These are phyloP conservation scores for Plectrocnemia conspersa DNA, from an alignment of 1,140 invertebrate genomes.

Conservation along the genomic window DNA sequence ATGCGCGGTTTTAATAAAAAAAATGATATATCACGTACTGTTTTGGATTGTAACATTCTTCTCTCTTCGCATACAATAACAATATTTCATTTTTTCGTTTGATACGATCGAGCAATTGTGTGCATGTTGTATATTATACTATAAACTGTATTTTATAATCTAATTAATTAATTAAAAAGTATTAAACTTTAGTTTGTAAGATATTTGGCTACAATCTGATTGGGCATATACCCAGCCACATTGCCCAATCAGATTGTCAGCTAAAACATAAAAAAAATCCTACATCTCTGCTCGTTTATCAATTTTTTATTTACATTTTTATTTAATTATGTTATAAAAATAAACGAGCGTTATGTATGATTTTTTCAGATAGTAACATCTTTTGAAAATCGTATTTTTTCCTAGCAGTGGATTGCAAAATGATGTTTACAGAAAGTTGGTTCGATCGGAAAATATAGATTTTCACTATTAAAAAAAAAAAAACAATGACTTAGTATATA, in stretches of 20 bases:
- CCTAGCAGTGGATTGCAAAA: too few species aligned
- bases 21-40: neutral
- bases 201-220: constrained; percentile 35
- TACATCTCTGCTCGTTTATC: neutral
- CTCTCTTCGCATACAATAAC: too few species aligned
- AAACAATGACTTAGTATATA: neutral
- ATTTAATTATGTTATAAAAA: neutral
- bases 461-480: neutral
- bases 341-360: constrained; percentile 4
- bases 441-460: neutral
- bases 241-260: constrained; percentile 35
- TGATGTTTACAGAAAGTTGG: too few species aligned
- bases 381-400: neutral
- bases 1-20: neutral
- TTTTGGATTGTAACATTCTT: neutral
- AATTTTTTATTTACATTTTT: too few species aligned
- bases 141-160: too few species aligned
- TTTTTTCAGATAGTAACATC: neutral
- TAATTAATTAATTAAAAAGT: too few species aligned
- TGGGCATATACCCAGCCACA: constrained; percentile 39
- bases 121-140: too few species aligned
- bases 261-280: constrained; percentile 1
- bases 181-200: constrained; percentile 10
- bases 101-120: too few species aligned
- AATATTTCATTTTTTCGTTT: too few species aligned